phyloP scores from a whole-genome alignment of 2,797 vertebrate species.

The Enteromius mattozi region DNA sequence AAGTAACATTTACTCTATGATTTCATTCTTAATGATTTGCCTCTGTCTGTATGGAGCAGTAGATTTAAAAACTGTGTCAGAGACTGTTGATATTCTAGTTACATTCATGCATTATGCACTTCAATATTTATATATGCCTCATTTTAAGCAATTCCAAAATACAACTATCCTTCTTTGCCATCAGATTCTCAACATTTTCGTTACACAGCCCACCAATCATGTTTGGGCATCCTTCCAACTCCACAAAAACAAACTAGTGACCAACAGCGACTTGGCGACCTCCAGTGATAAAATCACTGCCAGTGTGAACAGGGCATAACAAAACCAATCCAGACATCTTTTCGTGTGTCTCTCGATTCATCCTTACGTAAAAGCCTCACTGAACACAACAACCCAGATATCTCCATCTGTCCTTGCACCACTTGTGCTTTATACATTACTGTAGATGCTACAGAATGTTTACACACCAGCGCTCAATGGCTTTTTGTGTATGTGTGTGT shows the following conservation, averaged over 20 bases:
- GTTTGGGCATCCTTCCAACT: not conserved
- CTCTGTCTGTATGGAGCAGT: constrained; percentile 52
- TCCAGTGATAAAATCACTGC: not conserved
- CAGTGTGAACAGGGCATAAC: not conserved
- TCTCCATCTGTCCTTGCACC: not conserved
- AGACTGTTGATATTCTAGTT: not conserved
- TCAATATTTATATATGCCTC: not conserved
- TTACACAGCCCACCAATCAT: not conserved
- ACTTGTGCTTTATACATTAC: constrained; percentile 14
- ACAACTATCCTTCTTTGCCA: not conserved
- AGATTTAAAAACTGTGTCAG: not conserved
- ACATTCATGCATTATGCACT: not conserved
- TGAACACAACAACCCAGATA: not conserved
- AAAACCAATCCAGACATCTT: not conserved
- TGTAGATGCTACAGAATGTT: not conserved
- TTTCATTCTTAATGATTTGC: not conserved
- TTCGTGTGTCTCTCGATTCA: not conserved
- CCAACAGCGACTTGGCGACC: not conserved
- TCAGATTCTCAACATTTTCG: not conserved
- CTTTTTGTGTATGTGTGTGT: constrained; percentile 46
- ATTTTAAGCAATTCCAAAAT: not conserved
- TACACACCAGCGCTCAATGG: constrained; percentile 10
- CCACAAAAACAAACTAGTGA: constrained; percentile 4
- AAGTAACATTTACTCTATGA: not conserved
- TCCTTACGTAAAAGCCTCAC: not conserved